These are phyloP conservation scores for Peromyscus polionotus DNA, from an alignment of 2,113 vertebrate species.

Conservation along the genomic window DNA sequence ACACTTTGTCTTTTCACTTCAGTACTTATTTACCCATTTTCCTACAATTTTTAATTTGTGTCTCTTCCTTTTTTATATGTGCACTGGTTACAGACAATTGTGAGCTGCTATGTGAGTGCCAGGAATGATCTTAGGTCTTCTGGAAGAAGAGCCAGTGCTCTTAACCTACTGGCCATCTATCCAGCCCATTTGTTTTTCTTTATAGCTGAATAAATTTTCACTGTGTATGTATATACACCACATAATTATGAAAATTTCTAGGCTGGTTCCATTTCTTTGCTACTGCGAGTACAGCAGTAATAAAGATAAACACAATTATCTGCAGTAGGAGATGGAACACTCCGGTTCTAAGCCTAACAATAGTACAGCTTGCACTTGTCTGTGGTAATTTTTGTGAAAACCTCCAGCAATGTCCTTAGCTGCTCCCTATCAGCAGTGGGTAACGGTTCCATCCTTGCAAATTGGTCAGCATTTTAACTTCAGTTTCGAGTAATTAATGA, in stretches of 20 bases:
- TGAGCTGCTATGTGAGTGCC: not conserved
- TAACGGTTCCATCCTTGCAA: not conserved
- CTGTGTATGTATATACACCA: not conserved
- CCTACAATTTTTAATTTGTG: not conserved
- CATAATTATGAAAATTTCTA: not conserved
- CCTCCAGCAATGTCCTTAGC: not conserved
- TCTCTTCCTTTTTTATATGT: not conserved
- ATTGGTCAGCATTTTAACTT: not conserved
- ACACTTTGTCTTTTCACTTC: not conserved
- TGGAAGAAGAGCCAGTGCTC: not conserved
- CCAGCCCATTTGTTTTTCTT: not conserved
- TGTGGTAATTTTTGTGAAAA: not conserved
- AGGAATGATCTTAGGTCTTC: not conserved
- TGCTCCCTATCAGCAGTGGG: not conserved
- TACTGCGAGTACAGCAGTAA: not conserved
- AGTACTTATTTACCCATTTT: not conserved
- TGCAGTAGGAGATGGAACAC: not conserved
- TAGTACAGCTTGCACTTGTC: not conserved
- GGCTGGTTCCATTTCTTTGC: not conserved
- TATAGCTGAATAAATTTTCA: not conserved
- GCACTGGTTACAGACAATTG: not conserved
- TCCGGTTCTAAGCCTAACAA: not conserved
- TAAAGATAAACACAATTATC: not conserved
- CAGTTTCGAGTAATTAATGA: not conserved
- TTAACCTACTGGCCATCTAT: not conserved